Percentiles rank a stretch among this genome's conserved stretches.
phyloP scores from a whole-genome alignment of 2,888 invertebrate genomes.

The Meliscaeva auricollis region DNA sequence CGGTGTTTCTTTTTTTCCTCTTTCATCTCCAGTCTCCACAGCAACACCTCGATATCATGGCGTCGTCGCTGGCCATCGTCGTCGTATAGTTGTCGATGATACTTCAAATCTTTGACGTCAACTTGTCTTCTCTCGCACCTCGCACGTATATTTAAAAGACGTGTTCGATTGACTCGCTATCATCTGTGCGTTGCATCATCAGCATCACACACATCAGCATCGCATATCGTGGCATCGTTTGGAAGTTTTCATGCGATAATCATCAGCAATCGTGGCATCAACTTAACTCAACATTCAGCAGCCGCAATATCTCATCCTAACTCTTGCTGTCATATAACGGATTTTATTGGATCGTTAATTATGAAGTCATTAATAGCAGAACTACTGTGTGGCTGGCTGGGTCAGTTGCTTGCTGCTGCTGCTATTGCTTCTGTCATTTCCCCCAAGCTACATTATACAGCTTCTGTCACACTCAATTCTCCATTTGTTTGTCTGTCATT shows the following conservation, averaged over 20 bases:
- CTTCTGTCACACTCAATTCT: conserved; percentile 25
- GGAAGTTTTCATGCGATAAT: conserved; percentile 28
- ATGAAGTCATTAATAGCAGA: conserved; percentile 77
- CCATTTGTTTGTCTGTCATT: conserved; percentile 16
- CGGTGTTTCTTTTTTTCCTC: conserved; percentile 22
- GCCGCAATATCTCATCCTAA: conserved; percentile 65
- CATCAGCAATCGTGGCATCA: conserved; percentile 39
- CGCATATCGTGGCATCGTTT: conserved; percentile 9
- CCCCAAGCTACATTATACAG: conserved; percentile 19
- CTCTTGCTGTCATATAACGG: conserved; percentile 72
- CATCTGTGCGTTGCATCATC: conserved; percentile 49
- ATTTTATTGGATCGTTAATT: conserved; percentile 78
- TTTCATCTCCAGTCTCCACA: conserved; percentile 16
- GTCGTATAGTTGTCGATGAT: neutral
- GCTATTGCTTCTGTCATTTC: conserved; percentile 22
- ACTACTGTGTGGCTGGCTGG: conserved; percentile 69
- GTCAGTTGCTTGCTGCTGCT: conserved; percentile 41
- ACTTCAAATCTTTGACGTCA: conserved; percentile 55
- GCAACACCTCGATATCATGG: neutral
- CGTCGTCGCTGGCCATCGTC: neutral
- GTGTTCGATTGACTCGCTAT: conserved; percentile 12
- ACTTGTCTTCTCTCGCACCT: conserved; percentile 53
- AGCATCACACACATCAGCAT: neutral
- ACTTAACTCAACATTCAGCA: conserved; percentile 3
- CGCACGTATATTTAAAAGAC: neutral